Base-by-base conservation (phyloP, 92 coral and sea anemone species). In the Parazoanthus swiftii region DNA sequence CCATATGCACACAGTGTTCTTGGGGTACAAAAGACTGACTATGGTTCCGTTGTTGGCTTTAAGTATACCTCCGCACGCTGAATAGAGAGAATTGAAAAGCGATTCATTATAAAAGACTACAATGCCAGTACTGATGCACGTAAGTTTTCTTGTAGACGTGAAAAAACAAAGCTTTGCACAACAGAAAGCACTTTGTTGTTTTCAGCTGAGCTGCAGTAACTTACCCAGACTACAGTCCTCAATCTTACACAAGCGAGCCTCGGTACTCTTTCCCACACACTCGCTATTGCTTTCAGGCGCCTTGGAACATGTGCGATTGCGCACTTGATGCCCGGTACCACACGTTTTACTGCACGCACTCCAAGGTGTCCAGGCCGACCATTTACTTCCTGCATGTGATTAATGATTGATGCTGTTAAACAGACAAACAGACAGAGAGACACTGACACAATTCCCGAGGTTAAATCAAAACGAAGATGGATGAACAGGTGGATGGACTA, bases 341-440 rank as follows among this genome's bases (percentile, higher is more conserved):
- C 85, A 81, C 68, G 85, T 16, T 81, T 58, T 58, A 67, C 75
- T 81, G 54, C 85, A 81, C 8, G 13, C 29, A 11, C 29, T 36
- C 85, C 85, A 81, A 8, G 74, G 25, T 8, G 85, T 33, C 85
- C 85, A 81, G 14, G 46, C 21, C 5, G 85, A 81, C 85, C 85
- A 81, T 3, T 9, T 36, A 16, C 20, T 65, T 18, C 4, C 85
- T 39, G 74, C 11, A 33, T 15, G 42, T 36, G 42, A 29, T 6
- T 10, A 36, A 20, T 15, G 21, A 73, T 16, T 33, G 42, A 29
- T 36, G n/a, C 9, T 36, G 44, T 37, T 18, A 35, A 5, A 18
- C 46, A 39, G 50, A 21, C 5, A 16, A n/a, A 80, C 70, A 81
- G 39, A 73, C 37, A 73, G 77, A 73, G 46, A 73, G 43, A 73